phyloP scores from a whole-genome alignment of 2,888 invertebrate genomes.

The Nineta flava region DNA sequence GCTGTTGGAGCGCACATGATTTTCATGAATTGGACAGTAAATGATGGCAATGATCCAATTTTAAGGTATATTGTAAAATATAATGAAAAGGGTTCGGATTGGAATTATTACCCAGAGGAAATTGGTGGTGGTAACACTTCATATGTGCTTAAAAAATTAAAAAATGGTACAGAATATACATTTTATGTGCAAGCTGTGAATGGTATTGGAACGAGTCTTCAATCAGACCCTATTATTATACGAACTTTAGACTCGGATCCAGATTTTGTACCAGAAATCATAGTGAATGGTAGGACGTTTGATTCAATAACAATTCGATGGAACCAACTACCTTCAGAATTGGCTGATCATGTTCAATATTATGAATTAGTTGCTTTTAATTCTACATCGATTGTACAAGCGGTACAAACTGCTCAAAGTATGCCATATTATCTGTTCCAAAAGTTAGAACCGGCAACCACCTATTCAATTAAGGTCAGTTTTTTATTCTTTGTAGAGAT shows the following conservation, averaged over 20 bases:
- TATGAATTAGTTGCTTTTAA: slow-evolving; percentile 49
- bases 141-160: slow-evolving; percentile 48
- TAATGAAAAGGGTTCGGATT: slow-evolving; percentile 35
- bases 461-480: slow-evolving; percentile 57
- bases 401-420: slow-evolving; percentile 45
- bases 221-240: slow-evolving; percentile 27
- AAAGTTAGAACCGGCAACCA: slow-evolving; percentile 60
- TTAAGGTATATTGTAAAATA: slow-evolving; percentile 35
- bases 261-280: slow-evolving; percentile 59
- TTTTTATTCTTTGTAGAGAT: too few species aligned
- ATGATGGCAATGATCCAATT: slow-evolving; percentile 56
- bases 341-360: slow-evolving; percentile 57
- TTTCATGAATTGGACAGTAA: slow-evolving; percentile 69
- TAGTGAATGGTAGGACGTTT: slow-evolving; percentile 50
- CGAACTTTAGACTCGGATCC: slow-evolving; percentile 57
- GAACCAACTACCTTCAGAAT: slow-evolving; percentile 47
- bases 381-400: slow-evolving; percentile 33
- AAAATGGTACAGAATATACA: slow-evolving; percentile 47
- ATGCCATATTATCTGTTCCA: slow-evolving; percentile 64
- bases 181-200: slow-evolving; percentile 53
- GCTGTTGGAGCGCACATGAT: slow-evolving; percentile 59
- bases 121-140: slow-evolving; percentile 50
- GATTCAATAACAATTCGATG: slow-evolving; percentile 73
- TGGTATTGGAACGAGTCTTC: slow-evolving; percentile 39
- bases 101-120: slow-evolving; percentile 38